phyloP scores from a whole-genome alignment of 2,888 invertebrate genomes.

The Aphrophora alni region DNA sequence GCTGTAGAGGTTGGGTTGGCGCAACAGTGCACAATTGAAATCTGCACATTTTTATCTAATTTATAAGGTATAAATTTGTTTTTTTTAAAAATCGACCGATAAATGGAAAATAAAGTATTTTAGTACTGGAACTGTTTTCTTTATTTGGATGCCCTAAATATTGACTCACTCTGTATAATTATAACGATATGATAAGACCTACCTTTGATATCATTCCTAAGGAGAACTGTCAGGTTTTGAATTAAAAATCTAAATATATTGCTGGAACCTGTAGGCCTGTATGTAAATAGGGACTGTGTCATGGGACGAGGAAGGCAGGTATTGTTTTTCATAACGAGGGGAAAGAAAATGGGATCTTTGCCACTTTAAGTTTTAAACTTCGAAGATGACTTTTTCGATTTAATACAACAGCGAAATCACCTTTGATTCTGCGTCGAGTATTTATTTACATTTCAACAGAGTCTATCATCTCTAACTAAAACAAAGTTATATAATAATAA shows the following conservation, averaged over 20 bases:
- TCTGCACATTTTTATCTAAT: no score
- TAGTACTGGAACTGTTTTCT: no score
- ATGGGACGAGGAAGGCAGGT: not conserved
- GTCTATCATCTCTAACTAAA: no score
- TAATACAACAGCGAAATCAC: not conserved
- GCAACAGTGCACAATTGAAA: no score
- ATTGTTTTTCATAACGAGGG: conserved; percentile 2
- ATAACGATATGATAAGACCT: not conserved
- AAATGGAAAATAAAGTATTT: no score
- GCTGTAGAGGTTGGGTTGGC: no score
- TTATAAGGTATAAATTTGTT: no score
- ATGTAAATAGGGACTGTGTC: not conserved
- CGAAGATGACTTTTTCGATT: not conserved
- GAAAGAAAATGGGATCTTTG: not conserved
- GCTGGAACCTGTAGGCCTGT: conserved; percentile 24
- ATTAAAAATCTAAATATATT: conserved; percentile 41
- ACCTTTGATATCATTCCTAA: not conserved
- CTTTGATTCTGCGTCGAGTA: not conserved
- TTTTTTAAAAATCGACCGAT: no score
- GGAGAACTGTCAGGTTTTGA: conserved; percentile 38
- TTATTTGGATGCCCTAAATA: no score
- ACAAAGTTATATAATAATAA: no score
- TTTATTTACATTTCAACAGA: no score
- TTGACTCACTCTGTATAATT: no score
- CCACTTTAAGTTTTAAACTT: conserved; percentile 4